Evolutionary conservation across 2,888 invertebrate species (phyloP).

Genomic region (Calephelis perditalis): DNA sequence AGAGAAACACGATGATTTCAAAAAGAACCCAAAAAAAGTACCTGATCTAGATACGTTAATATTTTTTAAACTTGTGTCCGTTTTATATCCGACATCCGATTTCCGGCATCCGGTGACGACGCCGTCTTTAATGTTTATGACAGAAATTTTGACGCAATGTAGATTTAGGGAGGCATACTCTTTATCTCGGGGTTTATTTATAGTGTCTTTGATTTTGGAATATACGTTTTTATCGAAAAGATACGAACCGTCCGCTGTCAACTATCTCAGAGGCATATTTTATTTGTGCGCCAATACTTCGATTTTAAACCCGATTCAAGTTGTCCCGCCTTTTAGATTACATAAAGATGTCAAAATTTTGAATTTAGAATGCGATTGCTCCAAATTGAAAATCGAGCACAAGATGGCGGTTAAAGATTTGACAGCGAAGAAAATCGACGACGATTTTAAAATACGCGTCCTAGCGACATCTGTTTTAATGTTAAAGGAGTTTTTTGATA

Average conservation of each 20-base stretch:
- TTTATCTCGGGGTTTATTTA: slow-evolving; percentile 86
- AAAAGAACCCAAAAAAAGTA: slow-evolving; percentile 75
- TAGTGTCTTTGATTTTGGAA: slow-evolving; percentile 86
- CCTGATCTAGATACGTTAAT: slow-evolving; percentile 85
- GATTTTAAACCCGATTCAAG: slow-evolving; percentile 77
- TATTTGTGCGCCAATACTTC: slow-evolving; percentile 83
- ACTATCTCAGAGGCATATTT: slow-evolving; percentile 87
- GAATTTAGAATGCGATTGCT: slow-evolving; percentile 73
- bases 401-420: slow-evolving; percentile 80
- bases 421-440: slow-evolving; percentile 62
- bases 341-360: slow-evolving; percentile 75
- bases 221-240: slow-evolving; percentile 88
- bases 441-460: slow-evolving; percentile 81
- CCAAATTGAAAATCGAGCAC: slow-evolving; percentile 45
- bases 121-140: slow-evolving; percentile 89
- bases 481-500: slow-evolving; percentile 77
- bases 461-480: slow-evolving; percentile 76
- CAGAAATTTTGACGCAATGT: slow-evolving; percentile 84
- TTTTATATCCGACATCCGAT: slow-evolving; percentile 94
- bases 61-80: slow-evolving; percentile 88
- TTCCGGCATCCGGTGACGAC: slow-evolving; percentile 93
- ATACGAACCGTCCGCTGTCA: slow-evolving; percentile 88
- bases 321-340: slow-evolving; percentile 83
- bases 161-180: slow-evolving; percentile 81
- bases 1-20: slow-evolving; percentile 83